Conservation (phyloP, 2,113 vertebrate species). For the Pangasianodon gigas region DNA sequence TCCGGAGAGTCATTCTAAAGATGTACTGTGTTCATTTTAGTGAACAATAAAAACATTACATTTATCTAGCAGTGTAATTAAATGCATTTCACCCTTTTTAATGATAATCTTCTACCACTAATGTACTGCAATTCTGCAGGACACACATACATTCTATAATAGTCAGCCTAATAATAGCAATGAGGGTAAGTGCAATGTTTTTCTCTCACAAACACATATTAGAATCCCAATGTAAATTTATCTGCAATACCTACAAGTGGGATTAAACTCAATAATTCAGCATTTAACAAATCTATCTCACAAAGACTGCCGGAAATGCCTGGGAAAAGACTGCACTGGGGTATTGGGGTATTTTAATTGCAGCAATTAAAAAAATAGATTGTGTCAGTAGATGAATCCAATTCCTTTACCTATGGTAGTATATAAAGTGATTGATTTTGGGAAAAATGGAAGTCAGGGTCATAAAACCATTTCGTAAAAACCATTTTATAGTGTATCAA, state of each 20-base stretch:
- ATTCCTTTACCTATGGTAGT: neutral
- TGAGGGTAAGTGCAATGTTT: neutral
- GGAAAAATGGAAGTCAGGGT: neutral
- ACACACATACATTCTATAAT: neutral
- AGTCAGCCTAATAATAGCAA: neutral
- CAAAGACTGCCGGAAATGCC: neutral
- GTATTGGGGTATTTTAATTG: neutral
- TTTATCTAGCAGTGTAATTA: constrained; percentile 3
- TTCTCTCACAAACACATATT: neutral
- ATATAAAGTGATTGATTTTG: neutral
- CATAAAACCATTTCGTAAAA: neutral
- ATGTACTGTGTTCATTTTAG: neutral
- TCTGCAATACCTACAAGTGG: neutral
- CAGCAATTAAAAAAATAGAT: neutral
- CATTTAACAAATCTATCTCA: neutral
- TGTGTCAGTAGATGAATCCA: neutral
- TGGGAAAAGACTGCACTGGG: neutral
- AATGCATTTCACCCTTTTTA: neutral
- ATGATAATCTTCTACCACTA: neutral
- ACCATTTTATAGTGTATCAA: neutral
- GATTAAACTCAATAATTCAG: neutral
- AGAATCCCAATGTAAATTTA: neutral
- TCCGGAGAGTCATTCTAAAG: neutral
- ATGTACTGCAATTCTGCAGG: neutral
- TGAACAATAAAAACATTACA: neutral